Evolutionary conservation across 1,140 invertebrate species (phyloP).

Genomic region (Rhyzopertha dominica): DNA sequence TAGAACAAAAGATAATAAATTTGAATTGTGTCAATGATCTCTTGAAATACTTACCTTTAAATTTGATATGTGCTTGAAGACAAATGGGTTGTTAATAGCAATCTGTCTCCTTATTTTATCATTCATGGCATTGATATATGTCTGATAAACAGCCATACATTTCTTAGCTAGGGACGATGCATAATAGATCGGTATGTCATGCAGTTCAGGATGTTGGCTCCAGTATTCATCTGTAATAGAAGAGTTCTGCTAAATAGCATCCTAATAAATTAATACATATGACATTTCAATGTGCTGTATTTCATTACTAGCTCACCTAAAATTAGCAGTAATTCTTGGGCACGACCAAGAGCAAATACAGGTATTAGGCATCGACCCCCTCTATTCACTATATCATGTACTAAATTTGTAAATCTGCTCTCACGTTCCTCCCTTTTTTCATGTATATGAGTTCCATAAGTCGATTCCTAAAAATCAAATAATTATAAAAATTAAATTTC

Average conservation of each 20-base stretch:
- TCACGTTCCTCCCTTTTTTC: conserved; percentile 97
- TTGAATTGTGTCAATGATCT: background rate
- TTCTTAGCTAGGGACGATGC: conserved; percentile 98
- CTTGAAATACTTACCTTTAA: conserved; percentile 65
- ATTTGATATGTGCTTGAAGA: conserved; percentile 98
- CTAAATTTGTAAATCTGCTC: conserved; percentile 87
- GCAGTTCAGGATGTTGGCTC: conserved; percentile 95
- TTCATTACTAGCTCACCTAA: conserved; percentile 54
- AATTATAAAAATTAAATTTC: conserved; percentile 16
- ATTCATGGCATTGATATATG: conserved; percentile 99
- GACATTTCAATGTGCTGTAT: too few relatives aligned
- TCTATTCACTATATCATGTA: conserved; percentile 92
- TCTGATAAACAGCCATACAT: conserved; percentile 99
- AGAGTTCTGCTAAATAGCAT: conserved; percentile 2
- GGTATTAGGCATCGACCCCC: conserved; percentile 97
- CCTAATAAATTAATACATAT: conserved; percentile 11
- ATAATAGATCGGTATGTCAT: conserved; percentile 99
- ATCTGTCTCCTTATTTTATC: conserved; percentile 94
- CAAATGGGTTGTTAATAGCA: conserved; percentile 97
- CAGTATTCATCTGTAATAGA: conserved; percentile 85
- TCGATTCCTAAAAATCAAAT: conserved; percentile 73
- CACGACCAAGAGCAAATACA: conserved; percentile 96
- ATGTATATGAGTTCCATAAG: conserved; percentile 99
- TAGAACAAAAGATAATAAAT: conserved; percentile 3
- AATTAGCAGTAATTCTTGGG: conserved; percentile 94